Evolutionary conservation across 2,797 vertebrate species (phyloP), one percentile per base, ranked within the genome.

Genomic region (Mormyrops boulengeri): DNA sequence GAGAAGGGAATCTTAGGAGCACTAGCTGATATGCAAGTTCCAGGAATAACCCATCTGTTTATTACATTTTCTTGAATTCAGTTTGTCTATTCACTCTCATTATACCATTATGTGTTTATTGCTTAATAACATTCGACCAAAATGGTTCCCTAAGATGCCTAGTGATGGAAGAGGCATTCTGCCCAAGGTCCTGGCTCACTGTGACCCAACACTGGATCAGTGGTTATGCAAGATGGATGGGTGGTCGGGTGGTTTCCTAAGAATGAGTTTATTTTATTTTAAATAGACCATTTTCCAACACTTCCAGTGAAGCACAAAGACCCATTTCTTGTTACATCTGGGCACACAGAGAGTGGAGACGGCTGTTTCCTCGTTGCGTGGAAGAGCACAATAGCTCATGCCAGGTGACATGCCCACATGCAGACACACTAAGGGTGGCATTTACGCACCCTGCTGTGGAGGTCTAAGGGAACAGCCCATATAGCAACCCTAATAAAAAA

Each of bases 41-140:
- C 60, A 87, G 60, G 60, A 86, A 47, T 47, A 47, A 49, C n/a
- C 80, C 57, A 55, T 90, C 89, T 90, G 66, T 88, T 80, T 55
- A 52, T 57, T 55, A 47, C 53, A 22, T 55, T 88, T 53, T n/a
- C 2, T 9, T 66, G 47, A 30, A 30, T 60, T 55, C 9, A 80
- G 73, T 82, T 69, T 85, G 14, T 62, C 41, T 52, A 11, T 53
- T 38, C 17, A 44, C 34, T 86, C 12, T 86, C 77, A 82, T 44
- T 82, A 44, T 41, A 82, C 19, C 44, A 44, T 82, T 82, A 82
- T n/a, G 6, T 44, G 17, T 82, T 11, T 47, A 82, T 82, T 82
- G 2, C 77, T 82, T 82, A 26, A 44, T 80, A 47, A 82, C 77
- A 82, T 47, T 44, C 4, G 19, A 47, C 77, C 19, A 82, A 44